Percentiles rank a stretch among this genome's conserved stretches.
Conservation (phyloP, 2,113 vertebrate species). For the Acrocephalus arundinaceus region DNA sequence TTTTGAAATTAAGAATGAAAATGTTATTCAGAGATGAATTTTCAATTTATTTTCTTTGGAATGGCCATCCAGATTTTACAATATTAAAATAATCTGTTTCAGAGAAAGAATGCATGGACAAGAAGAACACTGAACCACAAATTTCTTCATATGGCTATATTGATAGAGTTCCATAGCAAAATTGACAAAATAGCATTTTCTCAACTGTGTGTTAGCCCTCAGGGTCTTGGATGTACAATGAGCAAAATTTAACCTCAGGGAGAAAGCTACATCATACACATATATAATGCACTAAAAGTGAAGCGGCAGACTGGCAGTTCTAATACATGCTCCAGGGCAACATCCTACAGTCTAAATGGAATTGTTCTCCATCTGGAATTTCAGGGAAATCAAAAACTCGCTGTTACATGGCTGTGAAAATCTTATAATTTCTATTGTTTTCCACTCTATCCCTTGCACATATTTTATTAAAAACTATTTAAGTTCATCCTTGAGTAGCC, state of each 20-base stretch:
- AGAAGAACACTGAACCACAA: conserved; percentile 1
- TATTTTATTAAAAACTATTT: conserved; percentile 54
- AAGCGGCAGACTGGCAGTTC: conserved; percentile 29
- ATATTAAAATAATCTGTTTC: conserved; percentile 21
- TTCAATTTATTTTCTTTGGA: neutral
- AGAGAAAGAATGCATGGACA: neutral
- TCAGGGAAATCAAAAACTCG: conserved; percentile 68
- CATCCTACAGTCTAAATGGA: conserved; percentile 31
- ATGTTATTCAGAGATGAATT: neutral
- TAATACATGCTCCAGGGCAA: conserved; percentile 63
- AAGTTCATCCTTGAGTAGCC: neutral
- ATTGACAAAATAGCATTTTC: conserved; percentile 53
- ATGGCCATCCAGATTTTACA: neutral
- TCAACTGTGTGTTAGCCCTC: conserved; percentile 7
- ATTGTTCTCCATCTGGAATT: conserved; percentile 61
- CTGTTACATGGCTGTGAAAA: conserved; percentile 32
- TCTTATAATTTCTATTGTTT: conserved; percentile 61
- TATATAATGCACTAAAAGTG: conserved; percentile 45
- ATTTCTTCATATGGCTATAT: neutral
- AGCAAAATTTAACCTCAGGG: conserved; percentile 39
- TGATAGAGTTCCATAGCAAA: neutral
- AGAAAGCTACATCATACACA: conserved; percentile 48
- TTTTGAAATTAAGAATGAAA: neutral
- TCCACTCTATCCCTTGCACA: neutral
- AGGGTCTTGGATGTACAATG: conserved; percentile 29